phyloP scores from a whole-genome alignment of 1,140 invertebrate genomes.

The Drosophila lowei region DNA sequence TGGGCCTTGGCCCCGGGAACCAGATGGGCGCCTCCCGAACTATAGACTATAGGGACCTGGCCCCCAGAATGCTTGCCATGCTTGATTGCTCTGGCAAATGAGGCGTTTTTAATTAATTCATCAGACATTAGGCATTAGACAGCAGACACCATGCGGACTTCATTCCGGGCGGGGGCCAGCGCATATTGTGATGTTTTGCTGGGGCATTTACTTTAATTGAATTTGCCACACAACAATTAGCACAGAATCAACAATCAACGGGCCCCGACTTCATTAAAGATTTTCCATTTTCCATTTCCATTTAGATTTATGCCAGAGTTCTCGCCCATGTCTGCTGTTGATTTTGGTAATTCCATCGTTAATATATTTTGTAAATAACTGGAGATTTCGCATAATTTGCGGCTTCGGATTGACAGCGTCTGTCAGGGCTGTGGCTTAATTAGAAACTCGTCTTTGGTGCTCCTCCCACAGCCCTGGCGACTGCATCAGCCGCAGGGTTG shows the following conservation, averaged over 20 bases:
- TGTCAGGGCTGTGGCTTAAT: slow-evolving; percentile 72
- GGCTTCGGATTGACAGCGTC: slow-evolving; percentile 59
- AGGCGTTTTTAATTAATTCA: slow-evolving; percentile 81
- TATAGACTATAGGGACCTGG: slow-evolving; percentile 10
- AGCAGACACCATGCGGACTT: slow-evolving; percentile 3
- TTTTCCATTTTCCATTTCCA: slow-evolving; percentile 63
- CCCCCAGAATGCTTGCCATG: slow-evolving; percentile 19
- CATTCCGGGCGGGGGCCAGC: slow-evolving; percentile 6
- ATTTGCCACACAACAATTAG: slow-evolving; percentile 61
- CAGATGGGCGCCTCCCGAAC: slow-evolving; percentile 11
- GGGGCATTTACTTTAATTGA: slow-evolving; percentile 55
- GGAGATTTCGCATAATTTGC: slow-evolving; percentile 78
- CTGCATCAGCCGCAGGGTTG: too few species aligned
- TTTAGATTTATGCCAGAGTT: slow-evolving; percentile 46
- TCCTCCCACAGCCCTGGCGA: background rate
- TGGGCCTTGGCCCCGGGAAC: slow-evolving; percentile 20
- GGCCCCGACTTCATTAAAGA: slow-evolving; percentile 19
- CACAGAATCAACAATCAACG: slow-evolving; percentile 63
- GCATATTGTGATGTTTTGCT: slow-evolving; percentile 40
- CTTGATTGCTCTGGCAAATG: slow-evolving; percentile 71
- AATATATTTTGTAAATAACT: slow-evolving; percentile 76
- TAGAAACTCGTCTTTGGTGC: slow-evolving; percentile 61
- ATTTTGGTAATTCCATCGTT: slow-evolving; percentile 64
- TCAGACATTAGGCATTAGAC: slow-evolving; percentile 32
- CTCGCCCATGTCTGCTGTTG: slow-evolving; percentile 50